phyloP scores from a whole-genome alignment of 1,140 invertebrate genomes.

The Drosophila arizonae region DNA sequence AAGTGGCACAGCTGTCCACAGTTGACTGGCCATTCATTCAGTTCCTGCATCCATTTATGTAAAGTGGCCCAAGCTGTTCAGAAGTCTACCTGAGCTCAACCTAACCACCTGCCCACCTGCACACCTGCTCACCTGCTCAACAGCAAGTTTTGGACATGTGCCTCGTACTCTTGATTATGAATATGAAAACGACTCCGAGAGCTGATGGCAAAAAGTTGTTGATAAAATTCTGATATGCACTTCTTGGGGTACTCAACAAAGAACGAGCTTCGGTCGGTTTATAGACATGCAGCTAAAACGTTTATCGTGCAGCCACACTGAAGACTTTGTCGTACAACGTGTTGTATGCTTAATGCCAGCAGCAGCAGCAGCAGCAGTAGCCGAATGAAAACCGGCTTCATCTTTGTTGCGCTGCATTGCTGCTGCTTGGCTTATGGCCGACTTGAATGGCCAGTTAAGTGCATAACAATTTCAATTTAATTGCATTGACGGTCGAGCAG shows the following conservation, averaged over 20 bases:
- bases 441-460: constrained; percentile 17
- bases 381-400: not conserved
- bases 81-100: not conserved
- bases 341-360: constrained; percentile 54
- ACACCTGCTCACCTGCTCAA: not conserved
- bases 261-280: not conserved
- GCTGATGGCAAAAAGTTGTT: constrained; percentile 10
- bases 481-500: constrained; percentile 28
- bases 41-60: constrained; percentile 47
- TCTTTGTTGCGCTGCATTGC: no score
- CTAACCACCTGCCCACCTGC: no score
- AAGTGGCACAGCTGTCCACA: constrained; percentile 45
- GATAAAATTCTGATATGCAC: constrained; percentile 14
- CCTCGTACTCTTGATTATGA: constrained; percentile 33
- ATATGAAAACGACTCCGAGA: constrained; percentile 25
- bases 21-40: constrained; percentile 51
- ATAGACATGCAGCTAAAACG: constrained; percentile 40
- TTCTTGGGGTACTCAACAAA: not conserved
- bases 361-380: not conserved
- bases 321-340: constrained; percentile 25
- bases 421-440: not conserved
- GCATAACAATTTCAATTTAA: constrained; percentile 52
- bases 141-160: constrained; percentile 4
- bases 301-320: constrained; percentile 55
- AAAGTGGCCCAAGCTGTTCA: constrained; percentile 44